These are phyloP conservation scores for Diorhabda carinulata DNA, from an alignment of 1,140 invertebrate species.

Conservation along the genomic window DNA sequence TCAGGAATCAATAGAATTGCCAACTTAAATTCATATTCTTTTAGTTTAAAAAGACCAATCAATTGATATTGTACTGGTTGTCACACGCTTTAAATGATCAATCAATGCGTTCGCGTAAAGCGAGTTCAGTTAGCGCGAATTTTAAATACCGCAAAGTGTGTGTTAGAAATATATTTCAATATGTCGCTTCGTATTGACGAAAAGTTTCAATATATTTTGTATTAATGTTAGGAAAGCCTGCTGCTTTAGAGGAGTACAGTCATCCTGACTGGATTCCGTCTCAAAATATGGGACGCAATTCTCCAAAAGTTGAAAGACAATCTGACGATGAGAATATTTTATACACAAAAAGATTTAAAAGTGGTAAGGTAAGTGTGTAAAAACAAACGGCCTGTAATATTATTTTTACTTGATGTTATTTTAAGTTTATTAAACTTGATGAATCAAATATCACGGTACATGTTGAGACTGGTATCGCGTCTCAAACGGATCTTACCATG, in stretches of 20 bases:
- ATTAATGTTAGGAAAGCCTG: conserved; percentile 21
- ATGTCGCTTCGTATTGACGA: background rate
- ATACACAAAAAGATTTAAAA: no score
- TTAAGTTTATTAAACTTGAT: conserved; percentile 2
- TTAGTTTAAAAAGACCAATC: no score
- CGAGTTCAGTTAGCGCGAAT: no score
- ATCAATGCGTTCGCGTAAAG: no score
- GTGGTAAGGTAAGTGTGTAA: no score
- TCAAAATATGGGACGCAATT: conserved; percentile 18
- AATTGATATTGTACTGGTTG: no score
- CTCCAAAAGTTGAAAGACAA: conserved; percentile 4
- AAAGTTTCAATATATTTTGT: conserved; percentile 5
- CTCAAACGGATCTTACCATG: conserved; percentile 12
- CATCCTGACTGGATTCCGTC: conserved; percentile 23
- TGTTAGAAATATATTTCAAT: background rate
- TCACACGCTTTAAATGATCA: no score
- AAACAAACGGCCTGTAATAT: no score
- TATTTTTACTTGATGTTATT: background rate
- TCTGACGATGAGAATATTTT: background rate
- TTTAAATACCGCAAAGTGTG: no score
- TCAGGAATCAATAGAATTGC: no score
- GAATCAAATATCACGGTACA: background rate
- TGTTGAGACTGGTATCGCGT: conserved; percentile 1
- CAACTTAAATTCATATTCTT: no score
- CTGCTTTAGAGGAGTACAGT: conserved; percentile 16